Evolutionary conservation across 2,888 invertebrate species (phyloP).

Genomic region (Hyalella azteca): DNA sequence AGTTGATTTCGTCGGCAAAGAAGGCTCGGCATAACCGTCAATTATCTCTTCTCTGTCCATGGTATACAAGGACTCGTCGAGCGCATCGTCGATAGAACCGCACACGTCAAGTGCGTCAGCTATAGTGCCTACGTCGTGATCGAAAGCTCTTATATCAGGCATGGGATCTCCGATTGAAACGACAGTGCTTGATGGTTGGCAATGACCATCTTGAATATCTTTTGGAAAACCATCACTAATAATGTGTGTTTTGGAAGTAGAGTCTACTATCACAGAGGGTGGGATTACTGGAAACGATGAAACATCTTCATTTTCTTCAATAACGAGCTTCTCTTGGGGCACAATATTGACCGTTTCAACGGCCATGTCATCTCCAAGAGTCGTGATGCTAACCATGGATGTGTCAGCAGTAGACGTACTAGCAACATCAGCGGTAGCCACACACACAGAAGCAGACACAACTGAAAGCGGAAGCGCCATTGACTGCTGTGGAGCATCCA

Average conservation of each 20-base stretch:
- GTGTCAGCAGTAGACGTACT: neutral
- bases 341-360: neutral
- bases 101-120: neutral
- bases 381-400: neutral
- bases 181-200: neutral
- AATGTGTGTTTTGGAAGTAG: neutral
- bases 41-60: conserved; percentile 1
- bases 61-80: conserved; percentile 13
- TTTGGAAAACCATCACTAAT: neutral
- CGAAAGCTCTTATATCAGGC: neutral
- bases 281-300: neutral
- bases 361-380: neutral
- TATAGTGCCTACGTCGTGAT: too few relatives aligned
- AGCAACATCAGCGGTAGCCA: neutral
- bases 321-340: conserved; percentile 7
- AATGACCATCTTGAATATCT: neutral
- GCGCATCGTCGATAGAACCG: conserved; percentile 3
- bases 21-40: neutral
- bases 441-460: neutral
- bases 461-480: conserved; percentile 32
- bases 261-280: neutral
- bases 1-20: neutral
- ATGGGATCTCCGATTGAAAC: neutral
- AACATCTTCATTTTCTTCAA: conserved; percentile 12
- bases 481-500: neutral